Conservation (phyloP, 1,140 invertebrate species). For the Calliphora vicina region DNA sequence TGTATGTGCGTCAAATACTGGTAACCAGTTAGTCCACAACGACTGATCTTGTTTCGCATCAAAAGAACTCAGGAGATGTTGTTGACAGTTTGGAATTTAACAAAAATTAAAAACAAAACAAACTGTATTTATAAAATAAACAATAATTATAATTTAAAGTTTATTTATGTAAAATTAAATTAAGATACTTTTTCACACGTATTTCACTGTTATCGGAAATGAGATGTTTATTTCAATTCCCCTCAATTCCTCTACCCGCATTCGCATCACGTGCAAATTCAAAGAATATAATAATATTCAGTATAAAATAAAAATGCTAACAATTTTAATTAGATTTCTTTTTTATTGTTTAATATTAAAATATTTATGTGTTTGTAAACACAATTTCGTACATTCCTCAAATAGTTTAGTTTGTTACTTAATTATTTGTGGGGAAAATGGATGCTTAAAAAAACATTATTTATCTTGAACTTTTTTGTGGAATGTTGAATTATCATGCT, state of each 20-base stretch:
- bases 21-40: background rate
- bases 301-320: background rate
- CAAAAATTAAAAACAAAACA: background rate
- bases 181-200: background rate
- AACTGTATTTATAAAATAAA: background rate
- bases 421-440: too few relatives aligned
- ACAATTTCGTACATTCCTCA: too few relatives aligned
- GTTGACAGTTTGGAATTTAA: conserved; percentile 12
- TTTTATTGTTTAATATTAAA: background rate
- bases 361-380: too few relatives aligned
- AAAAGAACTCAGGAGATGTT: background rate
- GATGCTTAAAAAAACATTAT: too few relatives aligned
- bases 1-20: conserved; percentile 6
- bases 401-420: too few relatives aligned
- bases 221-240: background rate
- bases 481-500: too few relatives aligned
- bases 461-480: too few relatives aligned
- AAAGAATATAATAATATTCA: background rate
- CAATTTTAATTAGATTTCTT: background rate
- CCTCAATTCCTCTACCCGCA: background rate
- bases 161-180: background rate
- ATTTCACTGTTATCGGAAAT: background rate
- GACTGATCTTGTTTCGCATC: background rate
- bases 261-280: background rate
- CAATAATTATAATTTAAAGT: background rate